Percentiles rank a stretch among this genome's conserved stretches.
These are phyloP conservation scores for Drosophila anceps DNA, from an alignment of 2,888 invertebrate genomes.

Conservation along the genomic window DNA sequence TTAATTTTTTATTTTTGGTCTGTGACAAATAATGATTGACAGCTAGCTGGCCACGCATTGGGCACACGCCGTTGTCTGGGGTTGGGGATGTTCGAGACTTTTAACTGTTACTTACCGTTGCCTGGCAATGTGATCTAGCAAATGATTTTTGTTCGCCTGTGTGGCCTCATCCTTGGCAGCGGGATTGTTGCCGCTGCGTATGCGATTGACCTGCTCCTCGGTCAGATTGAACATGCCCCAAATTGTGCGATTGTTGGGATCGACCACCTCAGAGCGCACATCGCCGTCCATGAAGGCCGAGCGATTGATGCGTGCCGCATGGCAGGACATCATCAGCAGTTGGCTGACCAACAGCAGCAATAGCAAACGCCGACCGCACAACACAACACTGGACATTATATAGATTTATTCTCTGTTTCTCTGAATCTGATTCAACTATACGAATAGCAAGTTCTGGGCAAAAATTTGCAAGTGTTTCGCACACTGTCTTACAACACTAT, in stretches of 20 bases:
- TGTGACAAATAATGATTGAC: slow-evolving; percentile 33
- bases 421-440: background rate
- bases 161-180: slow-evolving; percentile 71
- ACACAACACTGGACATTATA: slow-evolving; percentile 51
- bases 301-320: slow-evolving; percentile 72
- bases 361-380: slow-evolving; percentile 36
- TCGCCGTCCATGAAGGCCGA: slow-evolving; percentile 69
- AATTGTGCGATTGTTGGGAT: slow-evolving; percentile 82
- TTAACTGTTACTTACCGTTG: slow-evolving; percentile 74
- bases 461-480: slow-evolving; percentile 9
- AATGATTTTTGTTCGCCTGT: slow-evolving; percentile 66
- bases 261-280: slow-evolving; percentile 81
- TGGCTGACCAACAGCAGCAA: slow-evolving; percentile 46
- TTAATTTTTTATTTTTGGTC: background rate
- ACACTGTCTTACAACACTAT: slow-evolving; percentile 22
- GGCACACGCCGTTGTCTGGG: background rate
- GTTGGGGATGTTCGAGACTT: background rate
- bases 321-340: slow-evolving; percentile 54
- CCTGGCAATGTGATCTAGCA: slow-evolving; percentile 69
- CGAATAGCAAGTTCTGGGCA: slow-evolving; percentile 6
- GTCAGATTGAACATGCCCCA: slow-evolving; percentile 83
- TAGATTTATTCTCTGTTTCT: background rate
- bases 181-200: slow-evolving; percentile 72
- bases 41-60: slow-evolving; percentile 7
- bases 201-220: slow-evolving; percentile 79